Evolutionary conservation across 1,140 invertebrate genomes (phyloP).

Genomic region (Adoxophyes honmai): DNA sequence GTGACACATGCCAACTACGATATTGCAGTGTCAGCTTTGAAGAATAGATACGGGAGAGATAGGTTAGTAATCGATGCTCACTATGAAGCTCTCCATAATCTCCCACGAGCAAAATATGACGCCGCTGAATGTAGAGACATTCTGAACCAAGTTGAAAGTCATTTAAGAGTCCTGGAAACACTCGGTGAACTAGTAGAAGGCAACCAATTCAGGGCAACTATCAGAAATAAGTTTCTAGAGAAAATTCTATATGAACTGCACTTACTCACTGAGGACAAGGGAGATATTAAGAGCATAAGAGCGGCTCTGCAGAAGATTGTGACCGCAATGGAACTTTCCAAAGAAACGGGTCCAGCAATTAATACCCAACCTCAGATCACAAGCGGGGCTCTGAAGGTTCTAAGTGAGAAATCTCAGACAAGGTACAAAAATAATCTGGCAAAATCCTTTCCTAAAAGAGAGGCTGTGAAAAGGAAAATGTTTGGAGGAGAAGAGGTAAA

Average conservation of each 20-base stretch:
- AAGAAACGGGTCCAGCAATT: no score
- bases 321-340: no score
- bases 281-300: no score
- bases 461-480: no score
- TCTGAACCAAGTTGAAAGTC: constrained; percentile 3
- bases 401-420: no score
- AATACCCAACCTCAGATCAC: no score
- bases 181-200: neutral
- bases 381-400: no score
- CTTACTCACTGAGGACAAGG: neutral
- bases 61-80: constrained; percentile 9
- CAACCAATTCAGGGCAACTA: constrained; percentile 1
- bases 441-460: no score
- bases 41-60: neutral
- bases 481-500: no score
- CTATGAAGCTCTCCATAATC: neutral
- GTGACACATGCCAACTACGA: constrained; percentile 7
- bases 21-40: constrained; percentile 1
- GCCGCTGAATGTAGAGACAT: neutral
- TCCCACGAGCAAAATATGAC: neutral
- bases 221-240: constrained; percentile 1
- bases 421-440: no score
- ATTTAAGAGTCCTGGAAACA: neutral
- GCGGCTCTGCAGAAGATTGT: no score
- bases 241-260: neutral